A percentile compares a stretch with the other conserved stretches of the same genome.
Evolutionary conservation across 2,888 invertebrate species (phyloP).

Genomic region (Eilema depressum): DNA sequence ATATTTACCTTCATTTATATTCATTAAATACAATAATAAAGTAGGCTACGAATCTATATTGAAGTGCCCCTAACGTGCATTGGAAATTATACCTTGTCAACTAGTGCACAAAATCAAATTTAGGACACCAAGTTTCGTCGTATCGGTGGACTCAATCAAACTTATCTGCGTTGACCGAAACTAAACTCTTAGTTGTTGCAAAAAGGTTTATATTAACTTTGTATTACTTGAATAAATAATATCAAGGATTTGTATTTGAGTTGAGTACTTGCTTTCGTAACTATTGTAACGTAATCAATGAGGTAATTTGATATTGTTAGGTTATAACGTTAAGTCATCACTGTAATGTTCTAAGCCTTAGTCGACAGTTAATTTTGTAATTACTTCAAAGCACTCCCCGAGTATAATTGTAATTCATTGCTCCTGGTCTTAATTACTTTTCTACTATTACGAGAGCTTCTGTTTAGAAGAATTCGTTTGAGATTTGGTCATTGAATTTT

Average conservation of each 20-base stretch:
- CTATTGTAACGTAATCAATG: constrained; percentile 50
- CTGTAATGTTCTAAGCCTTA: neutral
- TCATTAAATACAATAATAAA: constrained; percentile 73
- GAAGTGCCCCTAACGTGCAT: constrained; percentile 39
- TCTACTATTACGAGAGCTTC: neutral
- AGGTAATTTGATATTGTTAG: constrained; percentile 40
- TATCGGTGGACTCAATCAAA: constrained; percentile 40
- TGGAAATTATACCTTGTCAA: constrained; percentile 53
- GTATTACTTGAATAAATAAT: constrained; percentile 26
- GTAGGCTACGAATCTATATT: constrained; percentile 61
- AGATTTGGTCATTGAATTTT: neutral
- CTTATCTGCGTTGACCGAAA: constrained; percentile 26
- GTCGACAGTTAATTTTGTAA: constrained; percentile 7
- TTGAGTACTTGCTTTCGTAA: constrained; percentile 47
- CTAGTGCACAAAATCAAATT: constrained; percentile 47
- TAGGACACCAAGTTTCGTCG: constrained; percentile 29
- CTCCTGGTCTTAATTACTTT: neutral
- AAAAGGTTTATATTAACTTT: constrained; percentile 35
- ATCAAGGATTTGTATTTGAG: constrained; percentile 44
- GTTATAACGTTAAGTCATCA: constrained; percentile 16
- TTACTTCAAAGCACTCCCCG: neutral
- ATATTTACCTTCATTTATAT: constrained; percentile 73
- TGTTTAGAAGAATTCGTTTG: neutral
- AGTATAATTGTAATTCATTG: neutral
- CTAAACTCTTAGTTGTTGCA: constrained; percentile 11